Percentiles rank a stretch among this genome's conserved stretches.
Conservation (phyloP, 2,888 invertebrate genomes). For the Notodonta ziczac region DNA sequence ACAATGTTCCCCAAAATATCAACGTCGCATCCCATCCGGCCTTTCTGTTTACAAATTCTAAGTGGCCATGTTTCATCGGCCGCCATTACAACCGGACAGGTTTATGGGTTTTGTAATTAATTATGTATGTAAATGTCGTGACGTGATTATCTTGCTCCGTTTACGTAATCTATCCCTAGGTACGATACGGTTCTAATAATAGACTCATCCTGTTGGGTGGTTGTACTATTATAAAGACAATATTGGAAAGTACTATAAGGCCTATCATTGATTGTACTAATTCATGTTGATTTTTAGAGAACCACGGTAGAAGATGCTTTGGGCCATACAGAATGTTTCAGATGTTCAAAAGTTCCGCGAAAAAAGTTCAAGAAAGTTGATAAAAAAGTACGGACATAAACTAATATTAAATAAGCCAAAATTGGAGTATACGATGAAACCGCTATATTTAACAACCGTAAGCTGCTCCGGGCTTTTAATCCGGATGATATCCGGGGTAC, state of each 20-base stretch:
- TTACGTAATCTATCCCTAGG: not conserved
- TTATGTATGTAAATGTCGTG: conserved; percentile 9
- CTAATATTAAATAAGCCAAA: too few relatives aligned
- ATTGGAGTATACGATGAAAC: too few relatives aligned
- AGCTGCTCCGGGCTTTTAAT: conserved; percentile 3
- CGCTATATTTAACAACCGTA: not conserved
- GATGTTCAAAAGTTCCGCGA: too few relatives aligned
- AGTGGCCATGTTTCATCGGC: conserved; percentile 7
- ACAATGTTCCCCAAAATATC: not conserved
- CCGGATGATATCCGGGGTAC: conserved; percentile 2
- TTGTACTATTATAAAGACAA: too few relatives aligned
- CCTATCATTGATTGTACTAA: too few relatives aligned
- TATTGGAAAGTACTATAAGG: too few relatives aligned
- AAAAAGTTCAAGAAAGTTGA: too few relatives aligned
- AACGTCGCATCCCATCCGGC: not conserved
- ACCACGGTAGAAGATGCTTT: too few relatives aligned
- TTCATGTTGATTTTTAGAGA: too few relatives aligned
- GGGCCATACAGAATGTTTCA: too few relatives aligned
- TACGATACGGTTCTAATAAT: not conserved
- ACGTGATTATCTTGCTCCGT: not conserved
- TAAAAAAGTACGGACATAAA: too few relatives aligned
- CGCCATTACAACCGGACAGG: conserved; percentile 10
- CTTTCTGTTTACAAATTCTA: not conserved
- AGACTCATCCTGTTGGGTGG: not conserved
- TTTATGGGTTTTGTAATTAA: conserved; percentile 11